Base-by-base conservation (phyloP, 1,140 invertebrate genomes). In the Pantala flavescens region DNA sequence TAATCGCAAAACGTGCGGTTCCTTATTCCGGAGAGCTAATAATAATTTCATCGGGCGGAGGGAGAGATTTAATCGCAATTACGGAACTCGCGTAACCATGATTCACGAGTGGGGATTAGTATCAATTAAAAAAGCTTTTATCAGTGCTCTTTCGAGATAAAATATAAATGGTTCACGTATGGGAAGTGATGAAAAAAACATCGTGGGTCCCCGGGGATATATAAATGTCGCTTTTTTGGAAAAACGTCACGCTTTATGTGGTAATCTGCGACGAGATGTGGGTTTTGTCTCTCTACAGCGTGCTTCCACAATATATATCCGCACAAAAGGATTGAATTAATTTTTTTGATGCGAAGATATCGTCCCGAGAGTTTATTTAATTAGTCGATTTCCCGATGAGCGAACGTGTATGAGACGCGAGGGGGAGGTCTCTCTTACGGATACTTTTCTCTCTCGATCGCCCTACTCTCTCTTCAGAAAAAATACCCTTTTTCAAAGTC, bases 71-170 rank as follows among this genome's bases (percentile, higher is more conserved):
- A 63, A 63, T 63, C 16, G 49, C 49, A 63, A 63, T 63, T 63
- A 63, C 49, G 5, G n/a, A 63, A 5, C n/a, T 63, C n/a, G 3
- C n/a, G 49, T 3, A 63, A 63, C 49, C 16, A 63, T 19, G n/a
- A 63, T 19, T 63, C 49, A 21, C 49, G 28, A 19, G 49, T 63
- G 14, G n/a, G 12, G 12, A 63, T 63, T 63, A 19, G n/a, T 21
- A 63, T 63, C 49, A 63, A 63, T 63, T 63, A 63, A 63, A 36
- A 63, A 63, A 21, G 49, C 49, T 63, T 63, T 63, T 63, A 63
- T 63, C 49, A 63, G 49, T 63, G 14, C 16, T 63, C n/a, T 63
- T 12, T 16, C 49, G 16, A 3, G 16, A 63, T 63, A 16, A 63
- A 63, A 63, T 63, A 63, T 63, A 63, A 63, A 63, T 19, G 49